phyloP scores from a whole-genome alignment of 2,797 vertebrate genomes.

The Tiaroga cobitis region DNA sequence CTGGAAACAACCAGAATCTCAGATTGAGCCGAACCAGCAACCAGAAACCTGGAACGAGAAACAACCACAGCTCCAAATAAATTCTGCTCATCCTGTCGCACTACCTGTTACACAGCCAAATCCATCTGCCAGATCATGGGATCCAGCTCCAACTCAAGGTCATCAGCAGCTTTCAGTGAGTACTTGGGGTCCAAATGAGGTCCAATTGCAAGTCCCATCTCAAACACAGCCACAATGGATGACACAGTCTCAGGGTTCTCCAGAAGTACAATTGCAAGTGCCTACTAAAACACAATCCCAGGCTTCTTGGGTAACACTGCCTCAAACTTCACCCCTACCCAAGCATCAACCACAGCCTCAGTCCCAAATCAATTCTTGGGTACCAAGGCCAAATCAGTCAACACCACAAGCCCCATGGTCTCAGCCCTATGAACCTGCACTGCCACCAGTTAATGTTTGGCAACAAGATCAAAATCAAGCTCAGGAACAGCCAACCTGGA shows the following conservation, averaged over 20 bases:
- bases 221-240: slow-evolving; percentile 68
- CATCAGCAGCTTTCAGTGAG: slow-evolving; percentile 69
- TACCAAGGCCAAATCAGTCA: slow-evolving; percentile 64
- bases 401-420: slow-evolving; percentile 57
- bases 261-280: slow-evolving; percentile 42
- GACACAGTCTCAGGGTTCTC: slow-evolving; percentile 70
- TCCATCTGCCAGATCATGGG: slow-evolving; percentile 65
- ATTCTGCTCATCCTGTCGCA: slow-evolving; percentile 51
- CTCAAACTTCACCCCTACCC: slow-evolving; percentile 56
- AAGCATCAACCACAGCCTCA: slow-evolving; percentile 66
- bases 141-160: slow-evolving; percentile 69
- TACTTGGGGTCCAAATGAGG: slow-evolving; percentile 72
- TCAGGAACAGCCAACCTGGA: slow-evolving; percentile 71
- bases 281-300: slow-evolving; percentile 69
- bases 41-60: slow-evolving; percentile 68
- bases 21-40: slow-evolving; percentile 70
- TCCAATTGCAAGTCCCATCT: slow-evolving; percentile 66
- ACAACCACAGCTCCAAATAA: slow-evolving; percentile 39
- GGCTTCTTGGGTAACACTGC: slow-evolving; percentile 65
- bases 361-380: slow-evolving; percentile 68
- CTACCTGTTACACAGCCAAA: slow-evolving; percentile 65
- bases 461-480: slow-evolving; percentile 69
- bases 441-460: slow-evolving; percentile 54
- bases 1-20: slow-evolving; percentile 71
- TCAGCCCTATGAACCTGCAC: slow-evolving; percentile 45